Evolutionary conservation across 1,140 invertebrate species (phyloP), one percentile per base, ranked within the genome.

Genomic region (Uloborus diversus): DNA sequence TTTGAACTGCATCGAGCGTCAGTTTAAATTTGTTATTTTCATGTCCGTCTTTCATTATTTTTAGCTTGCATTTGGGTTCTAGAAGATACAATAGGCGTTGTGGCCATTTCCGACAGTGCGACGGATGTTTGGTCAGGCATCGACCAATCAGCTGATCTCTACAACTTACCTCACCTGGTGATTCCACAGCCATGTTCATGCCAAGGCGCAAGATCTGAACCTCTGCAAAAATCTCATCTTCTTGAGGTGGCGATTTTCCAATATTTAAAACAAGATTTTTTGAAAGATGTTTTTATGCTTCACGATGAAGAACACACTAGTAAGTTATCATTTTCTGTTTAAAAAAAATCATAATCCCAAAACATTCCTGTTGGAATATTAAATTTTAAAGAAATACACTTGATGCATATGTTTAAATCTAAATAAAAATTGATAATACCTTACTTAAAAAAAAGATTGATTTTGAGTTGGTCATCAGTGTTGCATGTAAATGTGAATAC

Each of bases 21-120:
- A 11, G 25, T 11, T 4, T 57, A 28, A 14, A 28, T 14, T 9
- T 32, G 0, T 1, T 32, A 32, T 32, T 2, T 30, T 3, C 2
- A 0, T n/a, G 9, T 42, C 2, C 9, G 9, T 13, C 17, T 17
- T 9, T 42, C 37, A 0, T 61, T 73, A 1, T 13, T 62, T 75
- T 9, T 13, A 75, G 71, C 71, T 14, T 75, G 71, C 17, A 32
- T 59, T 13, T 75, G 71, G 71, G 59, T 75, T 35, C 42, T 37
- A 3, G 35, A 75, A 25, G 59, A 42, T 14, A 75, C 57, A 7
- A 30, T 75, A 0, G 71, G 57, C 11, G 59, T 75, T 0, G 5
- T 75, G 13, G 71, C 71, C 4, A 59, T 75, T 11, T 14, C 71
- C 2, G n/a, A n/a, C n/a, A 35, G 27, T 20, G 4, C 2, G 0